These are phyloP conservation scores for Pheosia tremula DNA, from an alignment of 2,888 invertebrate genomes.

Conservation along the genomic window DNA sequence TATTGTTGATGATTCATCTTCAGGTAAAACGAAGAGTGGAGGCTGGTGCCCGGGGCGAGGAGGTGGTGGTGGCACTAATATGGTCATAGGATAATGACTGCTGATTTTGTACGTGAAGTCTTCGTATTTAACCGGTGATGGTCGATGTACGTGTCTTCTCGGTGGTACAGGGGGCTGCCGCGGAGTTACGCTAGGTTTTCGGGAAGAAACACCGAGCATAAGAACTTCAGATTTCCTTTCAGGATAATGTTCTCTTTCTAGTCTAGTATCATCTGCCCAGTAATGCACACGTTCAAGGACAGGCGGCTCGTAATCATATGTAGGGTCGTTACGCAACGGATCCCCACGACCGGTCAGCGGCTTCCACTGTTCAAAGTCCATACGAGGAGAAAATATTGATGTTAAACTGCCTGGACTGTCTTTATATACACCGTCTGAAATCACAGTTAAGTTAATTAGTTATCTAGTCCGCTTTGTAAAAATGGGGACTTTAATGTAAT, in stretches of 20 bases:
- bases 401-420: conserved; percentile 52
- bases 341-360: conserved; percentile 91
- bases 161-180: conserved; percentile 67
- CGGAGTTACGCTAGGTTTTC: conserved; percentile 85
- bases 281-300: conserved; percentile 91
- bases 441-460: neutral
- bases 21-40: conserved; percentile 59
- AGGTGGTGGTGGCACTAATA: conserved; percentile 88
- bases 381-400: conserved; percentile 87
- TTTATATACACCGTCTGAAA: conserved; percentile 62
- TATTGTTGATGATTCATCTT: conserved; percentile 50
- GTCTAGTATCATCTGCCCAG: conserved; percentile 89
- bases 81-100: conserved; percentile 86
- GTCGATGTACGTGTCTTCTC: conserved; percentile 50
- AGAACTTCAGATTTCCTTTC: conserved; percentile 88
- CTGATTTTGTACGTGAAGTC: conserved; percentile 80
- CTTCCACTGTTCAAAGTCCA: conserved; percentile 94
- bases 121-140: conserved; percentile 70
- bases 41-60: conserved; percentile 75
- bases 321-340: conserved; percentile 92
- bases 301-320: conserved; percentile 93
- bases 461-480: no score
- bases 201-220: conserved; percentile 88
- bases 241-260: conserved; percentile 78
- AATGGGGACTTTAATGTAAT: no score